A percentile compares a stretch with the other conserved stretches of the same genome.
These are phyloP conservation scores for Hartigia nigra DNA, from an alignment of 2,888 invertebrate genomes.

Conservation along the genomic window DNA sequence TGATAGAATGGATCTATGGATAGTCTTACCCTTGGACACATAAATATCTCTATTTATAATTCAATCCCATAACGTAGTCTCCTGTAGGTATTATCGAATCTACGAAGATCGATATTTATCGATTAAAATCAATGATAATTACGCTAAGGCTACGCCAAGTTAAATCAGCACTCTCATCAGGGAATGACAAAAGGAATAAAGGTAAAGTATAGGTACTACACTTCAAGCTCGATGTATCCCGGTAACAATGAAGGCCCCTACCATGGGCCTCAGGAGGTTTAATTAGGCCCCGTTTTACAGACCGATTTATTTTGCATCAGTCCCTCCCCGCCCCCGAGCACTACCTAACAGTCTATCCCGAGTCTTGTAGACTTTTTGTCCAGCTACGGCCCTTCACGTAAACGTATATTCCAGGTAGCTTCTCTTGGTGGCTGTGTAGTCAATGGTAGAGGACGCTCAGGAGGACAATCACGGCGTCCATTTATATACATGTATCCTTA, in stretches of 20 bases:
- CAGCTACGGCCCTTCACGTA: neutral
- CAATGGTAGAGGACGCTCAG: neutral
- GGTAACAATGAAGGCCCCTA: neutral
- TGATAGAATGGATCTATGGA: neutral
- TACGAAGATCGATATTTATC: neutral
- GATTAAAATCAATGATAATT: neutral
- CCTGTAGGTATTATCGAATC: neutral
- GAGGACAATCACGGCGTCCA: neutral
- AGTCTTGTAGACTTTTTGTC: neutral
- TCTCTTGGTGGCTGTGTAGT: neutral
- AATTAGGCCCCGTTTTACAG: neutral
- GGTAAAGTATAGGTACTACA: neutral
- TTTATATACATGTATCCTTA: neutral
- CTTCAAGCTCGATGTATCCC: neutral
- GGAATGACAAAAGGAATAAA: neutral
- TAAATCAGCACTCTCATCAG: neutral
- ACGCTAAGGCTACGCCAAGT: neutral
- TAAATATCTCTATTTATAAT: neutral
- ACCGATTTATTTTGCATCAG: neutral
- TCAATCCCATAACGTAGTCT: neutral
- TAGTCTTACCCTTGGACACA: neutral
- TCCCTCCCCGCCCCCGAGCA: neutral
- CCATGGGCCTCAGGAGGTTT: neutral
- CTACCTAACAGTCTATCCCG: neutral
- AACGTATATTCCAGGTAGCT: neutral